Percentiles rank a stretch among this genome's conserved stretches.
These are phyloP conservation scores for Neodontobutis hainanensis DNA, from an alignment of 2,113 vertebrate species.

Conservation along the genomic window DNA sequence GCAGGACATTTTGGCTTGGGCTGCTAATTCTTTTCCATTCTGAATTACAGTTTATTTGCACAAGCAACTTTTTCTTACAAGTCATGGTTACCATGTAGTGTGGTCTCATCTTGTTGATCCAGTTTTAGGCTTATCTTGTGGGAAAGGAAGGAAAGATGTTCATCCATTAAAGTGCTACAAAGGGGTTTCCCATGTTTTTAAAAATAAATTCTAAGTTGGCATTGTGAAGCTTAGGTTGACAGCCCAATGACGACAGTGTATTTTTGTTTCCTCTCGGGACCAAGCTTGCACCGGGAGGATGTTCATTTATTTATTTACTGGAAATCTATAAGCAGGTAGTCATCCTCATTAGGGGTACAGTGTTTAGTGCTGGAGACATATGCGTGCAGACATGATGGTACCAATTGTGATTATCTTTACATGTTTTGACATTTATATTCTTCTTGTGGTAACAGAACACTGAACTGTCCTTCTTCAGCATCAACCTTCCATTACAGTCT, in stretches of 20 bases:
- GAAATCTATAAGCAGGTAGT: constrained; percentile 2
- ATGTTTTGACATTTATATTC: constrained; percentile 33
- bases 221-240: constrained; percentile 32
- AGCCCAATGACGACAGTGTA: constrained; percentile 57
- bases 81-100: constrained; percentile 28
- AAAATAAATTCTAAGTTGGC: constrained; percentile 58
- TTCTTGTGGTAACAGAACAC: constrained; percentile 17
- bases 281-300: constrained; percentile 40
- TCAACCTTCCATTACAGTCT: constrained; percentile 14
- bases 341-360: constrained; percentile 1
- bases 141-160: constrained; percentile 22
- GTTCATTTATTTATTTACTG: constrained; percentile 33
- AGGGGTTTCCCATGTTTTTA: constrained; percentile 38
- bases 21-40: constrained; percentile 21
- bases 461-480: constrained; percentile 20
- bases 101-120: constrained; percentile 37
- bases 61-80: constrained; percentile 18
- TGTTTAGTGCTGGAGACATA: constrained; percentile 8
- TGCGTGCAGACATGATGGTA: constrained; percentile 12
- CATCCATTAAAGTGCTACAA: constrained; percentile 10
- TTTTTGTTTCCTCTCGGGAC: constrained; percentile 70
- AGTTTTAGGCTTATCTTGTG: constrained; percentile 22
- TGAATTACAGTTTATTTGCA: constrained; percentile 23
- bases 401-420: constrained; percentile 8
- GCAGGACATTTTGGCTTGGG: constrained; percentile 35